Base-by-base conservation (phyloP, 1,140 invertebrate species). In the Nasonia vitripennis region DNA sequence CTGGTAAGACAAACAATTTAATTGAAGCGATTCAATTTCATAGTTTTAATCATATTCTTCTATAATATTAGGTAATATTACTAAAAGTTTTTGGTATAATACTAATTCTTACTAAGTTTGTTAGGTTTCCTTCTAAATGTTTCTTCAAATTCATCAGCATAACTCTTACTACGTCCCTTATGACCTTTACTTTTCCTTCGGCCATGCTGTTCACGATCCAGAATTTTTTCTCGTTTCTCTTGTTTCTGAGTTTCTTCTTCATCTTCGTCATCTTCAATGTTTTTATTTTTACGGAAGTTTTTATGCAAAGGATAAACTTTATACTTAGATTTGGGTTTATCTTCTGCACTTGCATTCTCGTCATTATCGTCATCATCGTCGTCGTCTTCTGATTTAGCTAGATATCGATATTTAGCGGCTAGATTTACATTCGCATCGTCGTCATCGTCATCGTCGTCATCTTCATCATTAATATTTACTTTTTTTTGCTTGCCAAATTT, bases 61-160 rank as follows among this genome's bases (percentile, higher is more conserved):
- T 9, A 74, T 74, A 17, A 34, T 74, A 14, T 37, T 74, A 37
- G 1, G 5, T 5, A 34, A 41, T 74, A 41, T 17, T 37, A 37
- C 34, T 4, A 37, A 37, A 37, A 37, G 34, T 37, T 37, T 37
- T 6, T 37, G 34, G 0, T 37, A 37, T 37, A 37, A 12, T 14
- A 34, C 20, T 45, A 41, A 41, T 37, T 80, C 89, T 84, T 89
- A 93, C 92, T 89, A 9, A 87, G 78, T 87, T 88, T 89, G 0
- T 88, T 85, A 11, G 86, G 68, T 48, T 91, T 88, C 68, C 82
- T 84, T 34, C 55, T 89, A 51, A 92, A 91, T 71, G 88, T 87
- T 7, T 88, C 86, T 51, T 92, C 91, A 27, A 90, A 91, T 67
- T 92, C 90, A n/a, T 88, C 84, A 1, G 91, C 89, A 14, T 88